Base-by-base conservation (phyloP, 2,113 vertebrate genomes). In the Anguilla rostrata region DNA sequence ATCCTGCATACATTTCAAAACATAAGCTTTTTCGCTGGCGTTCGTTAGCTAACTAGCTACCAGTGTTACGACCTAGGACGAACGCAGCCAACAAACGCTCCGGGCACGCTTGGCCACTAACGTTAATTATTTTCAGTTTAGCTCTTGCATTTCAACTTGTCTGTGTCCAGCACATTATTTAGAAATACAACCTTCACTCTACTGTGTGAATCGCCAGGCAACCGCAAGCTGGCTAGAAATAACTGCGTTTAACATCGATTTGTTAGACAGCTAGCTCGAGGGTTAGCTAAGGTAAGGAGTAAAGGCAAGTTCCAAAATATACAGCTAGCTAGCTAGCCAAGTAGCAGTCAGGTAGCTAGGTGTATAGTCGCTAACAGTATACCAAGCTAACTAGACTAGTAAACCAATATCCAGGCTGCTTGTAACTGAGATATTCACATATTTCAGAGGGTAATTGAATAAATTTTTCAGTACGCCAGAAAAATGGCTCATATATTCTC, bases 341-440 rank as follows among this genome's bases (percentile, higher is more conserved):
- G 20, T 75, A 75, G 26, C 71, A 34, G 71, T 29, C 78, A 87
- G 88, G 85, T 87, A 84, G 86, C 84, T 49, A 84, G 63, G 18
- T 16, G 80, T 39, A 15, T 53, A 71, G 91, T 92, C 92, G 60
- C 71, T 29, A 75, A 91, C 87, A 79, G 56, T 84, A 81, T 39
- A 91, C 92, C 93, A 93, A 66, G 60, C 60, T 66, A 66, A 66
- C 82, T 29, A 22, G 39, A n/a, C 34, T 34, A 75, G n/a, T 75
- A 75, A 8, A 75, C 71, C 71, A 75, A 34, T 75, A 75, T n/a
- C 8, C n/a, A 29, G 6, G 12, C n/a, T 75, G 71, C 26, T 34
- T n/a, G 71, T 75, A 75, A 85, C 83, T 15, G 75, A 41, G 43
- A 22, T 6, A 40, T 79, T n/a, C 87, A 84, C 8, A 29, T 39